Conservation (phyloP, 2,888 invertebrate species). For the Nesidiocoris tenuis region DNA sequence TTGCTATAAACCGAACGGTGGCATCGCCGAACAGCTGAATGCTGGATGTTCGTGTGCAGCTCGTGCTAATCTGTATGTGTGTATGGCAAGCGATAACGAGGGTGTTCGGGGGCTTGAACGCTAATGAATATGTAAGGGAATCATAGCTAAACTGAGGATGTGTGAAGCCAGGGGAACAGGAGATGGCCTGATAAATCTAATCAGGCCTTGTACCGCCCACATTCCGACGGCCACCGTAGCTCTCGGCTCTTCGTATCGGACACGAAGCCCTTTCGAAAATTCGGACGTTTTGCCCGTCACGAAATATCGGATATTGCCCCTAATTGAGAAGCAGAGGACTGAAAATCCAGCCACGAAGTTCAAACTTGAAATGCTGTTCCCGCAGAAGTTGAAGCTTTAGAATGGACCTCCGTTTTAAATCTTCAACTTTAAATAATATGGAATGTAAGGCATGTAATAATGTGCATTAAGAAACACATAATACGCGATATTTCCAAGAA, state of each 20-base stretch:
- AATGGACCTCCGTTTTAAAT: too few relatives aligned
- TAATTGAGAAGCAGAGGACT: background rate
- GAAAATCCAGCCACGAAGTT: background rate
- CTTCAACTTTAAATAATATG: too few relatives aligned
- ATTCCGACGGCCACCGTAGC: background rate
- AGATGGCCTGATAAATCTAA: constrained; percentile 8
- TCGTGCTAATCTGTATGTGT: too few relatives aligned
- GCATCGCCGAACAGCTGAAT: background rate
- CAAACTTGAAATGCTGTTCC: too few relatives aligned
- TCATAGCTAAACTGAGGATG: constrained; percentile 4
- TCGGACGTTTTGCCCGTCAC: constrained; percentile 13
- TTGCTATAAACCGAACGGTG: constrained; percentile 28
- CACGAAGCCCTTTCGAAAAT: constrained; percentile 16
- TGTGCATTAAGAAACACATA: too few relatives aligned
- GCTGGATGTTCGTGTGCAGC: background rate
- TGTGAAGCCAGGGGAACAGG: background rate
- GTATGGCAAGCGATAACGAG: constrained; percentile 25
- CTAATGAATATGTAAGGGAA: constrained; percentile 41
- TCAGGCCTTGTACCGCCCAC: background rate
- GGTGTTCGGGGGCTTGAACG: constrained; percentile 11
- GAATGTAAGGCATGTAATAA: too few relatives aligned
- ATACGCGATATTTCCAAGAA: too few relatives aligned
- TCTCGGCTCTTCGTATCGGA: background rate
- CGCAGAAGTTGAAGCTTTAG: too few relatives aligned
- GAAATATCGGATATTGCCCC: background rate